Evolutionary conservation across 1,140 invertebrate genomes (phyloP), one percentile per base, ranked within the genome.

Genomic region (Brachionus calyciflorus): DNA sequence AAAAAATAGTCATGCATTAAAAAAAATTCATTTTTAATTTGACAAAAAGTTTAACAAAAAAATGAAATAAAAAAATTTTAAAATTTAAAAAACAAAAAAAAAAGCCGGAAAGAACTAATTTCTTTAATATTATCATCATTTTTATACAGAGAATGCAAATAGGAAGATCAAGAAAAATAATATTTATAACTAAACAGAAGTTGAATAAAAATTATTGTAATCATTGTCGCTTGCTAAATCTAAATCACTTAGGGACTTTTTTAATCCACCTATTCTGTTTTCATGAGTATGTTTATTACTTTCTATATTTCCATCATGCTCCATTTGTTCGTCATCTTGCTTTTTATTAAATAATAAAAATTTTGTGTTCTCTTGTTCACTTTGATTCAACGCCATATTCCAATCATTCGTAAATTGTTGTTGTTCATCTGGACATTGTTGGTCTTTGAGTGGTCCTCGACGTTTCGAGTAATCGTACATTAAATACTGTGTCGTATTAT

Each of bases 381-480:
- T 49, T 14, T 73, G 46, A 73, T 51, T 55, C 30, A 73, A 30
- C 24, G 69, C 69, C 46, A 51, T 12, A 37, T 73, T 55, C 69
- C 69, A 73, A 19, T 73, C 69, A 17, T 73, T 51, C 12, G 46
- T 51, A 19, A 73, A 73, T 51, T 49, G 51, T 24, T 73, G 69
- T 37, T 49, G 51, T 40, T 73, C 69, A 26, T 55, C 37, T 37
- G 60, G 60, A 65, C 69, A 73, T 24, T 55, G 24, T 37, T 55
- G 69, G 46, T 55, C 69, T 33, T 65, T 65, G 30, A 63, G 57
- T 37, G 69, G 46, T 2, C 69, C 69, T 10, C 46, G 46, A n/a
- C 69, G 69, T 33, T 51, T 73, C 30, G 46, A 73, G 19, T 73
- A 73, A 19, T 73, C 69, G 28, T 73, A 55, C 69, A 73, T 73